Conservation (phyloP, 1,140 invertebrate genomes). For the Diachasmimorpha longicaudata region DNA sequence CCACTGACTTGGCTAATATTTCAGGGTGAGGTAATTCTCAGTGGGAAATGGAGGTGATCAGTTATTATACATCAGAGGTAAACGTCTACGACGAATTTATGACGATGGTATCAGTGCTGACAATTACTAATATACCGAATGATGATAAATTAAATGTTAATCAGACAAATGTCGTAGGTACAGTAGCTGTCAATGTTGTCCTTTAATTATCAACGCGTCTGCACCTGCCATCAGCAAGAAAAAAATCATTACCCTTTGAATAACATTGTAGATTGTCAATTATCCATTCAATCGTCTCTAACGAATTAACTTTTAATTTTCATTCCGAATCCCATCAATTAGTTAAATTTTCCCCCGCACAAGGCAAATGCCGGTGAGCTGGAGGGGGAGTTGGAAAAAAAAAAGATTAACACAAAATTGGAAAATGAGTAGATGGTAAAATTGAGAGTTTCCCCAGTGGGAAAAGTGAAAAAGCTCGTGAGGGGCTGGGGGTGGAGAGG, state of each 20-base stretch:
- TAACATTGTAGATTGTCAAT: no score
- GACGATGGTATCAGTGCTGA: no score
- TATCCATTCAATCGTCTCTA: not conserved
- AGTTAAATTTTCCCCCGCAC: not conserved
- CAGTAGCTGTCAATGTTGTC: no score
- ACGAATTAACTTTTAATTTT: not conserved
- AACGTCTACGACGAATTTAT: no score
- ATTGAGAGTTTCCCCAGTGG: not conserved
- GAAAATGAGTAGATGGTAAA: not conserved
- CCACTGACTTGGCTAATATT: not conserved
- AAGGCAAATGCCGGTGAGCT: no score
- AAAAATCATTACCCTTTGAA: no score
- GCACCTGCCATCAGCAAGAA: no score
- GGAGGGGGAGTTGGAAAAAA: no score
- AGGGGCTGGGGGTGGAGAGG: constrained; percentile 11
- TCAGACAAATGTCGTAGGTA: no score
- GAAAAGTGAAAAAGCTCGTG: constrained; percentile 22
- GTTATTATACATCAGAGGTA: not conserved
- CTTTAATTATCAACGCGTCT: no score
- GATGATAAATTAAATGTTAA: no score
- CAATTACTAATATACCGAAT: no score
- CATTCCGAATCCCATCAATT: not conserved
- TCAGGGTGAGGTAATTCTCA: not conserved
- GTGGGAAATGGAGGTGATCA: not conserved
- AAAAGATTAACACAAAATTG: not conserved